Conservation (phyloP, 2,797 vertebrate genomes). For the Mus spretus region DNA sequence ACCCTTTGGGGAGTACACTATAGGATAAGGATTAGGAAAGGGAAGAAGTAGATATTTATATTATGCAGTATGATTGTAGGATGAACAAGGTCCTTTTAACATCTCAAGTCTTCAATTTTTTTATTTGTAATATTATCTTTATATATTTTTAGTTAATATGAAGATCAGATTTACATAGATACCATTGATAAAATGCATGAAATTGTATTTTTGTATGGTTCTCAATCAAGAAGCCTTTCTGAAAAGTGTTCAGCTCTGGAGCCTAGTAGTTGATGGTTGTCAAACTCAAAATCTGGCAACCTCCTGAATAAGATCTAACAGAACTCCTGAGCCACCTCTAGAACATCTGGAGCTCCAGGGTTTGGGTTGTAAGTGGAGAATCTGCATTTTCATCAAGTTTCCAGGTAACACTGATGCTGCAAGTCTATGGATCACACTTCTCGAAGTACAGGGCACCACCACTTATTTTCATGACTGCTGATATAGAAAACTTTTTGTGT, state of each 20-base stretch:
- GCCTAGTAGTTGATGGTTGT: background rate
- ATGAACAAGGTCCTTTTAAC: background rate
- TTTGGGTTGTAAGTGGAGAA: background rate
- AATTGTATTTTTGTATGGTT: background rate
- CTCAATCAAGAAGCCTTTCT: background rate
- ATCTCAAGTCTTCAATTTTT: background rate
- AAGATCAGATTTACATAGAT: background rate
- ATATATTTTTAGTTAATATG: background rate
- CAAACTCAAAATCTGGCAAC: background rate
- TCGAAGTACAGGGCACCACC: too few species aligned
- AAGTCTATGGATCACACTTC: too few species aligned
- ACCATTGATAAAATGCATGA: background rate
- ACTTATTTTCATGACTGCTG: background rate
- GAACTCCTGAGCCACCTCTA: background rate
- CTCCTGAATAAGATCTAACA: background rate
- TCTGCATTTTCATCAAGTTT: background rate
- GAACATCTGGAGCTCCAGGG: background rate
- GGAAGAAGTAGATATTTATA: background rate
- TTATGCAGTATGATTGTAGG: background rate
- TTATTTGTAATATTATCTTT: background rate
- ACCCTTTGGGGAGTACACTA: background rate
- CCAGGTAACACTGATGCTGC: background rate
- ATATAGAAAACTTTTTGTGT: background rate
- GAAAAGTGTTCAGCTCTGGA: background rate
- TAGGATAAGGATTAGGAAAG: rapidly evolving